phyloP scores from a whole-genome alignment of 2,797 vertebrate genomes.

The Ctenosaura bakeri region DNA sequence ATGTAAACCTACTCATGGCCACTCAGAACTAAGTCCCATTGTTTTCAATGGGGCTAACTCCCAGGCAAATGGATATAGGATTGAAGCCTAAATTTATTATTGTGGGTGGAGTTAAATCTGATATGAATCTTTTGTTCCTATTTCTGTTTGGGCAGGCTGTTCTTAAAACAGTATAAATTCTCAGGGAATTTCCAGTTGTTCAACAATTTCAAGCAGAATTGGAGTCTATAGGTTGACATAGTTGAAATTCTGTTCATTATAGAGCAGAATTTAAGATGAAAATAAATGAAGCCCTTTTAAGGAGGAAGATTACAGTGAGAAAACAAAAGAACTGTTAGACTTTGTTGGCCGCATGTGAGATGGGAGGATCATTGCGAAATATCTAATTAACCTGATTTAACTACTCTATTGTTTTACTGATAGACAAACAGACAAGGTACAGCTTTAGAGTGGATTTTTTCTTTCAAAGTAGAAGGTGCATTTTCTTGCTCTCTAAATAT shows the following conservation, averaged over 20 bases:
- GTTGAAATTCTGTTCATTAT: slow-evolving; percentile 40
- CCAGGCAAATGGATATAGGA: background rate
- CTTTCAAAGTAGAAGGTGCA: background rate
- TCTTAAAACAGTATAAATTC: slow-evolving; percentile 62
- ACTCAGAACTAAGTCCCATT: slow-evolving; percentile 8
- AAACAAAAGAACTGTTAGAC: slow-evolving; percentile 10
- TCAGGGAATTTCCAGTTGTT: slow-evolving; percentile 50
- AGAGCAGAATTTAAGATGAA: slow-evolving; percentile 48
- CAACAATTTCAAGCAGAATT: slow-evolving; percentile 49
- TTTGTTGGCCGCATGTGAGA: background rate
- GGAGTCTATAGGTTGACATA: slow-evolving; percentile 13
- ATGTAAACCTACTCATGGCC: background rate
- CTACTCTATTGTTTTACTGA: slow-evolving; percentile 14
- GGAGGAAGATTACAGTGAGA: slow-evolving; percentile 29
- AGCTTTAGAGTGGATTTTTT: slow-evolving; percentile 6
- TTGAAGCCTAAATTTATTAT: slow-evolving; percentile 67
- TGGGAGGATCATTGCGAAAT: background rate
- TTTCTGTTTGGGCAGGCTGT: slow-evolving; percentile 83
- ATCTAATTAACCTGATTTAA: background rate
- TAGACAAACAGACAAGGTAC: background rate
- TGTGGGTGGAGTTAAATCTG: slow-evolving; percentile 78
- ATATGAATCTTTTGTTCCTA: slow-evolving; percentile 66
- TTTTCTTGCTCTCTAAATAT: background rate
- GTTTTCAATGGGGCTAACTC: slow-evolving; percentile 4
- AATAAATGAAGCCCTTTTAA: slow-evolving; percentile 33